These are phyloP conservation scores for Plagodis dolabraria DNA, from an alignment of 2,888 invertebrate genomes.

Conservation along the genomic window DNA sequence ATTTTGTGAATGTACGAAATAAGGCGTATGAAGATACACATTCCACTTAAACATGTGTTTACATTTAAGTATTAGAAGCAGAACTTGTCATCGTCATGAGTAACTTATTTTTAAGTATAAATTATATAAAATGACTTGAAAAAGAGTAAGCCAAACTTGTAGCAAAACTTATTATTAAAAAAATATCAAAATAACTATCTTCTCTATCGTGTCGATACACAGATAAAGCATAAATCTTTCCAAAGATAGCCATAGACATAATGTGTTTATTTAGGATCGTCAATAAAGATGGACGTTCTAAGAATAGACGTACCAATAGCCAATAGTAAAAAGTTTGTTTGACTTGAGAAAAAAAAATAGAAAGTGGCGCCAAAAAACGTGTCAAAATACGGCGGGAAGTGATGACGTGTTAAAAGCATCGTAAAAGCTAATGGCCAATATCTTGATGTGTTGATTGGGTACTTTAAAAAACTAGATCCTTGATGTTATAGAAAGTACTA, in stretches of 20 bases:
- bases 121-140: not conserved
- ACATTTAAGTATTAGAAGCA: too few species aligned
- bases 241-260: constrained; percentile 20
- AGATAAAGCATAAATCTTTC: constrained; percentile 29
- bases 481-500: too few species aligned
- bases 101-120: not conserved
- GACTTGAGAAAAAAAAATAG: constrained; percentile 6
- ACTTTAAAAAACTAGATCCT: not conserved
- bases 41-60: too few species aligned
- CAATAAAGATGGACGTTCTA: constrained; percentile 25
- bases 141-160: not conserved
- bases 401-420: constrained; percentile 21
- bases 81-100: not conserved
- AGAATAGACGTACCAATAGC: constrained; percentile 9
- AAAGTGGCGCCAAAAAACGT: constrained; percentile 21
- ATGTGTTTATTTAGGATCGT: constrained; percentile 24
- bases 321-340: constrained; percentile 4
- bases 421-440: constrained; percentile 4
- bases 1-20: too few species aligned
- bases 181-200: constrained; percentile 31
- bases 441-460: not conserved
- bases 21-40: too few species aligned
- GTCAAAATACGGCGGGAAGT: constrained; percentile 2
- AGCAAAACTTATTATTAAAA: constrained; percentile 28
- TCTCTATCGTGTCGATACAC: constrained; percentile 29